Evolutionary conservation across 2,888 invertebrate genomes (phyloP).

Genomic region (Phoenoteleia sp.): DNA sequence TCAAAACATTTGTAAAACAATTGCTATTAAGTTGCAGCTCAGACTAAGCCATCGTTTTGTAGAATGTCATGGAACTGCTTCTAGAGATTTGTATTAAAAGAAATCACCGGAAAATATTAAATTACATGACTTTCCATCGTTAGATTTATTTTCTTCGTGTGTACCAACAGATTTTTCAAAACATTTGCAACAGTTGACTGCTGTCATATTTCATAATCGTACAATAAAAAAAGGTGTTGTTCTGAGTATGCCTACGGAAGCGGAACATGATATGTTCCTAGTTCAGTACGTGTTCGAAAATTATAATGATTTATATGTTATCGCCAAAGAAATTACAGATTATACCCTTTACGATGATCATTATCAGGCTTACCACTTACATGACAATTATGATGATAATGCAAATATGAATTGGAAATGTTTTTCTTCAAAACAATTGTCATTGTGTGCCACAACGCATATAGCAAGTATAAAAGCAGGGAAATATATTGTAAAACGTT

Average conservation of each 20-base stretch:
- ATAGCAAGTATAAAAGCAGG: conserved; percentile 7
- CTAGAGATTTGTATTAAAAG: neutral
- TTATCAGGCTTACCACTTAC: conserved; percentile 35
- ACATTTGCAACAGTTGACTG: neutral
- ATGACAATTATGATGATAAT: conserved; percentile 9
- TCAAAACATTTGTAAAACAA: conserved; percentile 53
- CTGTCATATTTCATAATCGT: neutral
- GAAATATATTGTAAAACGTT: conserved; percentile 46
- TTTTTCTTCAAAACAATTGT: conserved; percentile 22
- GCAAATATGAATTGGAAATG: conserved; percentile 6
- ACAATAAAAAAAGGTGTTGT: conserved; percentile 19
- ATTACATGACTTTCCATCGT: conserved; percentile 1
- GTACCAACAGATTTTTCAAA: conserved; percentile 9
- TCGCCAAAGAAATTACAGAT: conserved; percentile 17
- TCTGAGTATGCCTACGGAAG: neutral
- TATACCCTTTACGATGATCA: conserved; percentile 26
- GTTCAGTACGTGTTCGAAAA: conserved; percentile 17
- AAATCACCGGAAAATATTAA: neutral
- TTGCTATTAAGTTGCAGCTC: conserved; percentile 46
- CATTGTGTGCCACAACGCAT: conserved; percentile 10
- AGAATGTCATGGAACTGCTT: neutral
- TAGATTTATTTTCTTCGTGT: neutral
- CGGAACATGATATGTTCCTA: conserved; percentile 21
- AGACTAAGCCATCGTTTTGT: conserved; percentile 44
- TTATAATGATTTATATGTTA: conserved; percentile 14